Evolutionary conservation across 2,888 invertebrate genomes (phyloP), one percentile per base, ranked within the genome.

Genomic region (Alloscopus bannaensis): DNA sequence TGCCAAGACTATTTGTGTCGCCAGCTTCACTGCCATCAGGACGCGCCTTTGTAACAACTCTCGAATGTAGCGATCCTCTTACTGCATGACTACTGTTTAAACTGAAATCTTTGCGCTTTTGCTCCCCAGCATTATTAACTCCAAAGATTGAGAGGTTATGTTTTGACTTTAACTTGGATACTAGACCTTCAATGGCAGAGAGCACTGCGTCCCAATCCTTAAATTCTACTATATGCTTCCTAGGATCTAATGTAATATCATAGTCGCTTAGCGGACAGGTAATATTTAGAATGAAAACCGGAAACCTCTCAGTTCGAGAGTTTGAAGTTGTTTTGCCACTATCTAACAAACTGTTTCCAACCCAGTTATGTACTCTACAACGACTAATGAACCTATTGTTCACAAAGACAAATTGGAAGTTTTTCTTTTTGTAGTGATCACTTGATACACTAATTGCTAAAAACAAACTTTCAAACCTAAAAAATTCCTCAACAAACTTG

Each of bases 381-480:
- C 90, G 90, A 60, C 88, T 84, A 2, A 93, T 87, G 50, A 90
- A 89, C 83, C 91, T 89, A 83, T 91, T 91, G 88, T 94, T 94
- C 3, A 94, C 89, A 88, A 91, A 94, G 59, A 94, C 88, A 88
- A 91, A 92, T 86, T 93, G 92, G 24, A 90, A 87, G 69, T 88
- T 88, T 81, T 90, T 90, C 52, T 88, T 89, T 50, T 86, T 83
- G 71, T 88, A 87, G 13, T 88, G 86, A 52, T 90, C 89, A 83
- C 89, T 91, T 50, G 91, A 90, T 72, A 94, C 89, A 83, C 90
- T 90, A 0, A 91, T 93, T 81, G 88, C 89, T 11, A 93, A 88
- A 85, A 88, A 89, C 83, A 92, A 91, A 65, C 89, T 88, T 45
- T 86, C 87, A 84, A 88, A 88, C 4, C 89, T 86, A 24, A 59